These are phyloP conservation scores for Eciton burchellii DNA, from an alignment of 1,140 invertebrate genomes.

Conservation along the genomic window DNA sequence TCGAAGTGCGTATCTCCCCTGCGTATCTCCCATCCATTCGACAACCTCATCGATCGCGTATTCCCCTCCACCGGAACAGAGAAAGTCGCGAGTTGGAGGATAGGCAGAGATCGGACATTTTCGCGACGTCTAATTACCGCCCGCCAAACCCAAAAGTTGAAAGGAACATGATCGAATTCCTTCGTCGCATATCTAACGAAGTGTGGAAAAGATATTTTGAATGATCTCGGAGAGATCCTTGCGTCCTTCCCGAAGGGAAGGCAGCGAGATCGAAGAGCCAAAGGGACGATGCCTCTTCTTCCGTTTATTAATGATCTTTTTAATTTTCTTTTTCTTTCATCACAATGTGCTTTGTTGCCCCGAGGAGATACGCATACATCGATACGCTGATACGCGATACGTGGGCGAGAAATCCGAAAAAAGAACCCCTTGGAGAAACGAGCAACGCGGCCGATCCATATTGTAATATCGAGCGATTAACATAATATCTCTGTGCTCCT, in stretches of 20 bases:
- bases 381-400: too few relatives aligned
- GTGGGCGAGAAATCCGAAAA: conserved; percentile 71
- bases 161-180: conserved; percentile 35
- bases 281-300: too few relatives aligned
- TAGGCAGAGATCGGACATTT: conserved; percentile 12
- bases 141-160: conserved; percentile 46
- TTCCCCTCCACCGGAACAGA: not conserved
- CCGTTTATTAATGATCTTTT: conserved; percentile 58
- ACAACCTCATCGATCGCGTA: conserved; percentile 30
- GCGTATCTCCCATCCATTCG: conserved; percentile 1
- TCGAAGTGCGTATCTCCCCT: not conserved
- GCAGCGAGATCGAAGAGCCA: not conserved
- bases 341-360: conserved; percentile 24
- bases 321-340: conserved; percentile 19
- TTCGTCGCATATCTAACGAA: conserved; percentile 69
- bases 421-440: conserved; percentile 57
- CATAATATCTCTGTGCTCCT: conserved; percentile 82
- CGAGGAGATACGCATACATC: conserved; percentile 23
- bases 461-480: conserved; percentile 80
- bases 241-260: too few relatives aligned
- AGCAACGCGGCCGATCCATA: conserved; percentile 65
- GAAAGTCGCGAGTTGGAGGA: conserved; percentile 23
- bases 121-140: conserved; percentile 62
- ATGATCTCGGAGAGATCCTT: conserved; percentile 71
- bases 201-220: conserved; percentile 62